These are phyloP conservation scores for Hetaerina titia DNA, from an alignment of 2,888 invertebrate species.

Conservation along the genomic window DNA sequence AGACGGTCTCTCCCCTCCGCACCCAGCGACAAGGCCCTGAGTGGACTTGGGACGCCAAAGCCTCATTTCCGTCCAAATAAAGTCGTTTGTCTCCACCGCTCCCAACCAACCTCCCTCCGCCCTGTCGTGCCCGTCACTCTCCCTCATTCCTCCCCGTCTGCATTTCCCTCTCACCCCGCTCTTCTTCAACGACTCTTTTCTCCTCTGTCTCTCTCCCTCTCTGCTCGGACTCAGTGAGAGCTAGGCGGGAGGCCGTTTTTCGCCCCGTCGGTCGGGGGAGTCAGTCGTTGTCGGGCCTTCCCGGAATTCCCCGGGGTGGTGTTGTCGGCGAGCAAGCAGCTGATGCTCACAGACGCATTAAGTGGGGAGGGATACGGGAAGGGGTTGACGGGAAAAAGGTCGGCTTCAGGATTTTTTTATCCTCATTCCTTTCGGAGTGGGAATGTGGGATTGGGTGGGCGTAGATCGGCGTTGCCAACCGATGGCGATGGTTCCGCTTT, in stretches of 20 bases:
- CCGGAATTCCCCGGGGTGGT: background rate
- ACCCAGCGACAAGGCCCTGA: background rate
- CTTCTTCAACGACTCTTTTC: background rate
- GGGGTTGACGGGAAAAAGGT: background rate
- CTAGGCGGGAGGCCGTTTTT: background rate
- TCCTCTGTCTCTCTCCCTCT: background rate
- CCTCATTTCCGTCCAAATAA: slow-evolving; percentile 3
- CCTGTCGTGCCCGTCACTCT: no score
- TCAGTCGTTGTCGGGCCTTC: background rate
- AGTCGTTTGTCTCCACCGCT: background rate
- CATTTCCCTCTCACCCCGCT: background rate
- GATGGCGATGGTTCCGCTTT: background rate
- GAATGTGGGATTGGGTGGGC: slow-evolving; percentile 15
- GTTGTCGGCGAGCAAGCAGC: background rate
- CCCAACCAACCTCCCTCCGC: background rate
- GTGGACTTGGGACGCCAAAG: background rate
- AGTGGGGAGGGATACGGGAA: background rate
- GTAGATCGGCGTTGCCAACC: background rate
- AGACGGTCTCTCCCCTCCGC: background rate
- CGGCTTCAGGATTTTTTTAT: background rate
- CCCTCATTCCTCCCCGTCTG: background rate
- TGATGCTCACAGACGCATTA: slow-evolving; percentile 38
- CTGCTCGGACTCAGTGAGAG: background rate
- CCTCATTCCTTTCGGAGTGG: background rate
- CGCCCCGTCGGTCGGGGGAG: background rate